Conservation (phyloP, 2,888 invertebrate species). For the Tenthredo distinguenda region DNA sequence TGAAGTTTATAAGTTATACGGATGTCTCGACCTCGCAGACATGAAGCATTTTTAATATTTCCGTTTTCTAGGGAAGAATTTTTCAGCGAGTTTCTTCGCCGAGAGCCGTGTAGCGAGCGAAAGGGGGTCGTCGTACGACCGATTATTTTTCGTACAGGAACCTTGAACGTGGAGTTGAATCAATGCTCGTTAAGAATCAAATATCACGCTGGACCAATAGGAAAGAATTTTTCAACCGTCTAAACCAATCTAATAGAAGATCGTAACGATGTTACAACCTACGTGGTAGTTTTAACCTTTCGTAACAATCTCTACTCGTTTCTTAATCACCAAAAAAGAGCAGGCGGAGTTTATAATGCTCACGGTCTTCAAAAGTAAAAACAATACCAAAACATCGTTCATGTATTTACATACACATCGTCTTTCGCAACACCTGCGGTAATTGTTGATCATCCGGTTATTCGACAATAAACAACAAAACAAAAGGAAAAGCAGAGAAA, state of each 20-base stretch:
- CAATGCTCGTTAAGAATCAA: slow-evolving; percentile 30
- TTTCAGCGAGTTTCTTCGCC: slow-evolving; percentile 11
- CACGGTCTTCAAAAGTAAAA: neutral
- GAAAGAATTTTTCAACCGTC: slow-evolving; percentile 4
- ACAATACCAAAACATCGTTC: neutral
- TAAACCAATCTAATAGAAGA: slow-evolving; percentile 32
- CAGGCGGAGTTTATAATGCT: slow-evolving; percentile 25
- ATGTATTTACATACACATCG: neutral
- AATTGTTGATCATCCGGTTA: neutral
- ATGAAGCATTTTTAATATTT: slow-evolving; percentile 9
- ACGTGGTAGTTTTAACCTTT: slow-evolving; percentile 32
- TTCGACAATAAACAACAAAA: neutral
- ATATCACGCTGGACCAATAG: slow-evolving; percentile 8
- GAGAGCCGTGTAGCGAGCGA: neutral
- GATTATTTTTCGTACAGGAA: slow-evolving; percentile 38
- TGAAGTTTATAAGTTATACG: slow-evolving; percentile 15
- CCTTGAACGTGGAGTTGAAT: slow-evolving; percentile 39
- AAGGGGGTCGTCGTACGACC: slow-evolving; percentile 16
- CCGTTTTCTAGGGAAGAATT: slow-evolving; percentile 34
- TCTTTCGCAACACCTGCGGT: neutral
- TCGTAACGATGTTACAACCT: slow-evolving; percentile 8
- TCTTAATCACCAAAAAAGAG: slow-evolving; percentile 34
- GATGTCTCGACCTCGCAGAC: neutral
- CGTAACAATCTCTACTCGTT: slow-evolving; percentile 34
- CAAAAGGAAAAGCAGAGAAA: neutral